Base-by-base conservation (phyloP, 1,140 invertebrate genomes). In the Aethina tumida region DNA sequence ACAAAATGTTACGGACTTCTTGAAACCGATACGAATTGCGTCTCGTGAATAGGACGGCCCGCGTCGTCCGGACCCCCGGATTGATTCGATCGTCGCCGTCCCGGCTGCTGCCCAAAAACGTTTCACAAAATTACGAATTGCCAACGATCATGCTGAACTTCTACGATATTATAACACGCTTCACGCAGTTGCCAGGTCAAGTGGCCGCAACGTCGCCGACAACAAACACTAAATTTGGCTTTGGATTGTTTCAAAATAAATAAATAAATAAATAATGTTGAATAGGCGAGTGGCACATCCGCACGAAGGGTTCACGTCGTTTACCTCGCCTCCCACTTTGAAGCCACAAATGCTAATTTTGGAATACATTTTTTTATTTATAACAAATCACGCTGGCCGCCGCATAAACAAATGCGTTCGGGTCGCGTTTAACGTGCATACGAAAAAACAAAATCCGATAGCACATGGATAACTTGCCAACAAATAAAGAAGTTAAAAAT, bases 121-220 rank as follows among this genome's bases (percentile, higher is more conserved):
- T 2, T 6, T n/a, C 10, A 35, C 10, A 12, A 7, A 18, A 35
- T 22, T 13, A 10, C 10, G 14, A 26, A 7, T 4, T 10, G 21
- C n/a, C n/a, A 26, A 25, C 22, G 25, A 28, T 28, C 31, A 15
- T 27, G 8, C 6, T 18, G n/a, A 26, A 35, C 28, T 35, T 35
- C 12, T 18, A 20, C 13, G 36, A 8, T 28, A 25, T 53, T 56
- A 47, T 51, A 56, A 56, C 58, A 52, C 43, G 55, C 46, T 55
- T 48, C 47, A 35, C 58, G 49, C 44, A 37, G 57, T 60, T 60
- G 58, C 56, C 58, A 58, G 52, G 41, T 60, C 55, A 56, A 54
- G 47, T 52, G 54, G 51, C 46, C 52, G 56, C 53, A 56, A 60
- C 56, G 52, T 59, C 52, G 53, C 50, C 51, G 49, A 57, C 47